Percentiles rank a stretch among this genome's conserved stretches.
Evolutionary conservation across 2,888 invertebrate genomes (phyloP).

Genomic region (Tolmerus cingulatus): DNA sequence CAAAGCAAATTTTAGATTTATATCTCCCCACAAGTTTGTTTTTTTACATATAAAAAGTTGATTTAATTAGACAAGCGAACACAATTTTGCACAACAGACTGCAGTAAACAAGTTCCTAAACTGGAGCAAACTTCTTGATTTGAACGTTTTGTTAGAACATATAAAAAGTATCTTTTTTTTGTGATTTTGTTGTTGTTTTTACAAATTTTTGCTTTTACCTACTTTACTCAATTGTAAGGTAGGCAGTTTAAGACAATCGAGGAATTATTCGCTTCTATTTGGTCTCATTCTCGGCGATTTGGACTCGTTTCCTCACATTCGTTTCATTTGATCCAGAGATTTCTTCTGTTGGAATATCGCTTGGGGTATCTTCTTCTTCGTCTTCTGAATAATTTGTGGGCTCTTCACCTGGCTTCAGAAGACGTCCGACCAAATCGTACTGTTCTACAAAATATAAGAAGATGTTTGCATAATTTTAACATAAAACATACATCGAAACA

Average conservation of each 20-base stretch:
- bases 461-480: neutral
- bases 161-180: neutral
- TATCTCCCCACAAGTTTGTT: neutral
- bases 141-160: conserved; percentile 11
- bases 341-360: conserved; percentile 48
- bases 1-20: conserved; percentile 8
- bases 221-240: neutral
- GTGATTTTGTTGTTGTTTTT: neutral
- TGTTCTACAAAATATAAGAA: conserved; percentile 73
- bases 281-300: neutral
- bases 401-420: conserved; percentile 90
- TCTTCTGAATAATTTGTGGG: conserved; percentile 92
- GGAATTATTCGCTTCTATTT: conserved; percentile 11
- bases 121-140: neutral
- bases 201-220: neutral
- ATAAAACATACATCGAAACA: neutral
- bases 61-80: conserved; percentile 12
- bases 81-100: neutral
- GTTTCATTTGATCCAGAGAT: neutral
- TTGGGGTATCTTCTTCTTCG: conserved; percentile 70
- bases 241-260: neutral
- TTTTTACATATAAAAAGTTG: neutral
- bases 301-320: conserved; percentile 6
- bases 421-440: conserved; percentile 88
- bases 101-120: conserved; percentile 2